These are phyloP conservation scores for Scomber colias DNA, from an alignment of 2,113 vertebrate species.

Conservation along the genomic window DNA sequence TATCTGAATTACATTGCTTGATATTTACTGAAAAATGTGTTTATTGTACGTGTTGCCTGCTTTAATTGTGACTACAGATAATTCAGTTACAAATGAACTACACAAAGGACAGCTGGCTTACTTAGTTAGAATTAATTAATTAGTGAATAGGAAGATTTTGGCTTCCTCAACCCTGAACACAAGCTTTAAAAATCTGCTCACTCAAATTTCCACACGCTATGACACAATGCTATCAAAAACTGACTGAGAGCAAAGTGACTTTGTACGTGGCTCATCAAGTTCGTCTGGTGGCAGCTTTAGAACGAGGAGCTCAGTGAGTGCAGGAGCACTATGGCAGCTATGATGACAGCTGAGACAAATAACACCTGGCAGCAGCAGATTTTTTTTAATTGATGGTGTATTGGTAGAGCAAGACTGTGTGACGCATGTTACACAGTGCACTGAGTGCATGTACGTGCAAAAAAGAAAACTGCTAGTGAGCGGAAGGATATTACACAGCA, in stretches of 20 bases:
- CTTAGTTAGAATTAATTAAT: conserved; percentile 53
- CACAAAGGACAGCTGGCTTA: conserved; percentile 48
- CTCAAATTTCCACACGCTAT: conserved; percentile 19
- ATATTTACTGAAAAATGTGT: neutral
- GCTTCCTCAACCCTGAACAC: conserved; percentile 22
- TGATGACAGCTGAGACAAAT: conserved; percentile 34
- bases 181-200: conserved; percentile 44
- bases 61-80: conserved; percentile 7
- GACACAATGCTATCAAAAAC: neutral
- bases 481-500: neutral
- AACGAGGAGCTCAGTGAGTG: conserved; percentile 9
- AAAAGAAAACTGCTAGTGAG: neutral
- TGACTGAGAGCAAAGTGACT: neutral
- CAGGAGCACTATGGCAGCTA: neutral
- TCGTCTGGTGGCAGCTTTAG: conserved; percentile 22
- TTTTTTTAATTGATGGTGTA: conserved; percentile 1
- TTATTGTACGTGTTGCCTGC: neutral
- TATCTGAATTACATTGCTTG: neutral
- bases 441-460: neutral
- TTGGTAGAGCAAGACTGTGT: conserved; percentile 6
- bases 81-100: conserved; percentile 18
- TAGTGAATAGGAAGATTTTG: conserved; percentile 38
- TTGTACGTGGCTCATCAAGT: conserved; percentile 30
- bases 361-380: conserved; percentile 5
- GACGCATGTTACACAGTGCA: conserved; percentile 3